Conservation (phyloP, 2,888 invertebrate genomes). For the Macrophya annulata region DNA sequence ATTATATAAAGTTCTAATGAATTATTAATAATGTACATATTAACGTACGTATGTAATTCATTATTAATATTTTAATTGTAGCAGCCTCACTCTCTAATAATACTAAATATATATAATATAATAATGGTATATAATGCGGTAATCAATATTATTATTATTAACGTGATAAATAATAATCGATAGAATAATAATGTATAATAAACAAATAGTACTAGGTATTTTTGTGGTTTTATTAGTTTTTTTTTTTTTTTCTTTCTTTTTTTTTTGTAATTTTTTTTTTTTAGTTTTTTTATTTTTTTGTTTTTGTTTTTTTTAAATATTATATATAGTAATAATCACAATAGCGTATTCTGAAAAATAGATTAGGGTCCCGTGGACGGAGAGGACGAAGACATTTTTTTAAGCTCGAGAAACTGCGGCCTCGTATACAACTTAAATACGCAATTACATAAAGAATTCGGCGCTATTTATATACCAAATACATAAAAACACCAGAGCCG, state of each 20-base stretch:
- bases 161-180: constrained; percentile 75
- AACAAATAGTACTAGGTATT: constrained; percentile 72
- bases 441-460: background rate
- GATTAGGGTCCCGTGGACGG: constrained; percentile 77
- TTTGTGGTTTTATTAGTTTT: constrained; percentile 68
- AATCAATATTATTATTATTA: constrained; percentile 69
- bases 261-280: constrained; percentile 53
- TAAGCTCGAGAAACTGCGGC: constrained; percentile 2
- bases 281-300: constrained; percentile 49
- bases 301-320: constrained; percentile 65
- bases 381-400: constrained; percentile 70
- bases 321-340: constrained; percentile 78
- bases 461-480: background rate
- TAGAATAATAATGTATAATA: constrained; percentile 69
- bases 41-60: constrained; percentile 76
- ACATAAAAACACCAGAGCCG: background rate
- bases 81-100: constrained; percentile 79
- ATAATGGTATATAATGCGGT: constrained; percentile 78
- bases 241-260: constrained; percentile 57
- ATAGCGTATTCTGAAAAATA: constrained; percentile 79
- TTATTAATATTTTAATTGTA: constrained; percentile 77
- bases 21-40: constrained; percentile 70
- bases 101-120: constrained; percentile 74
- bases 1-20: constrained; percentile 73
- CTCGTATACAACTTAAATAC: background rate